Evolutionary conservation across 2,113 vertebrate species (phyloP).

Genomic region (Tupaia tana): DNA sequence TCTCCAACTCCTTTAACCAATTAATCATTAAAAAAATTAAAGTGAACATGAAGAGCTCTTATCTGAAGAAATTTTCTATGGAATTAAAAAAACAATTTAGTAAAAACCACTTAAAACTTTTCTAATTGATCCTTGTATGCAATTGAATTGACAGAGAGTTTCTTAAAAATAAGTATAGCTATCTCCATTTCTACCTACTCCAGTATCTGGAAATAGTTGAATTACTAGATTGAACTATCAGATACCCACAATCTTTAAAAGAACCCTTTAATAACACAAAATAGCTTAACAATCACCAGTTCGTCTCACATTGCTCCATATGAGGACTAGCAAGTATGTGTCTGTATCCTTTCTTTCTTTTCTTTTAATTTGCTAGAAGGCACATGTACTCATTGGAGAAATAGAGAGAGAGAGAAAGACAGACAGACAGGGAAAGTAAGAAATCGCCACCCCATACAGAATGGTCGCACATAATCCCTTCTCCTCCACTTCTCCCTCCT

Average conservation of each 20-base stretch:
- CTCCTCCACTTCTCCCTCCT: too few species aligned
- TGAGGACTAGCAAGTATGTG: not conserved
- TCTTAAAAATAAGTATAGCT: conserved; percentile 19
- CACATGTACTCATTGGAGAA: too few species aligned
- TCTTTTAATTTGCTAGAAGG: too few species aligned
- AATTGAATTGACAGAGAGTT: not conserved
- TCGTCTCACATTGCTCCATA: not conserved
- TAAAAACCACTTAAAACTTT: not conserved
- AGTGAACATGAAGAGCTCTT: not conserved
- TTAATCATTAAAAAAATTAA: not conserved
- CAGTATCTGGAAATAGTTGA: not conserved
- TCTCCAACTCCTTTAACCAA: not conserved
- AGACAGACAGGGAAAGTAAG: too few species aligned
- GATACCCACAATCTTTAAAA: not conserved
- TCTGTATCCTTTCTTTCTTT: not conserved
- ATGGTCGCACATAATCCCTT: too few species aligned
- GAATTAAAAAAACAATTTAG: not conserved
- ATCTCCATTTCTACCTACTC: not conserved
- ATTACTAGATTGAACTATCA: not conserved
- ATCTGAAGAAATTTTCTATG: not conserved
- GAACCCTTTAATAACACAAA: not conserved
- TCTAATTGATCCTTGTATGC: not conserved
- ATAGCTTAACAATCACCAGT: not conserved
- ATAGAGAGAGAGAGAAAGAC: too few species aligned
- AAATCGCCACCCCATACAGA: too few species aligned